A percentile compares a stretch with the other conserved stretches of the same genome.
These are phyloP conservation scores for Xenentodon cancila DNA, from an alignment of 2,797 vertebrate species.

Conservation along the genomic window DNA sequence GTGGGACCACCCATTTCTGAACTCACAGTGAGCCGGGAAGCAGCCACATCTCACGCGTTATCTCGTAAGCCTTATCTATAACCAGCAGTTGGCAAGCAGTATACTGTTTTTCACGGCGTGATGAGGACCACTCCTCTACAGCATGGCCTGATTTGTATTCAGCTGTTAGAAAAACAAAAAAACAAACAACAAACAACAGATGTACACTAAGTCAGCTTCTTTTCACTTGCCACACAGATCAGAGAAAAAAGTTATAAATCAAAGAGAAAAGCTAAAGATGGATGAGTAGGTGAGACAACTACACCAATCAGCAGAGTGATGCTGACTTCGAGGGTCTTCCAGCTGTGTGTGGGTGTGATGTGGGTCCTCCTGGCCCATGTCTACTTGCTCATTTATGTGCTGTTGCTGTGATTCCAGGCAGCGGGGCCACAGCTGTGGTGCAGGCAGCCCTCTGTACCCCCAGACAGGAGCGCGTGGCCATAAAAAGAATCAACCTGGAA, in stretches of 20 bases:
- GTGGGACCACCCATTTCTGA: constrained; percentile 24
- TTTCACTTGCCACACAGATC: constrained; percentile 7
- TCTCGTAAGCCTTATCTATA: constrained; percentile 66
- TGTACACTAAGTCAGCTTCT: background rate
- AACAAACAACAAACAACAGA: too few relatives aligned
- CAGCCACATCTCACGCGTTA: constrained; percentile 45
- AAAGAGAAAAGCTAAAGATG: constrained; percentile 15
- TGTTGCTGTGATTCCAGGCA: constrained; percentile 85
- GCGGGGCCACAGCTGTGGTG: constrained; percentile 97
- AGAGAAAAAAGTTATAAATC: constrained; percentile 4
- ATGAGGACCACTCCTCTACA: constrained; percentile 38
- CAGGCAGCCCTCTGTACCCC: constrained; percentile 97
- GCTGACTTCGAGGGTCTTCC: constrained; percentile 22
- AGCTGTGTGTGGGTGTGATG: constrained; percentile 20
- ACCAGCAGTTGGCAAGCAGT: constrained; percentile 61
- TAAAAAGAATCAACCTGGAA: constrained; percentile 99
- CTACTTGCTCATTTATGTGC: constrained; percentile 41
- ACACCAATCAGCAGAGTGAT: constrained; percentile 7
- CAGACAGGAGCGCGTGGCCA: constrained; percentile 96
- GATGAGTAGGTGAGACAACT: background rate
- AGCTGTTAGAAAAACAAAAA: background rate
- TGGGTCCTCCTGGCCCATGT: constrained; percentile 26
- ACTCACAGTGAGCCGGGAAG: constrained; percentile 46
- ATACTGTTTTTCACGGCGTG: constrained; percentile 32
- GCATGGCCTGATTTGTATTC: constrained; percentile 44